Conservation (phyloP, 2,113 vertebrate genomes). For the Procavia capensis region DNA sequence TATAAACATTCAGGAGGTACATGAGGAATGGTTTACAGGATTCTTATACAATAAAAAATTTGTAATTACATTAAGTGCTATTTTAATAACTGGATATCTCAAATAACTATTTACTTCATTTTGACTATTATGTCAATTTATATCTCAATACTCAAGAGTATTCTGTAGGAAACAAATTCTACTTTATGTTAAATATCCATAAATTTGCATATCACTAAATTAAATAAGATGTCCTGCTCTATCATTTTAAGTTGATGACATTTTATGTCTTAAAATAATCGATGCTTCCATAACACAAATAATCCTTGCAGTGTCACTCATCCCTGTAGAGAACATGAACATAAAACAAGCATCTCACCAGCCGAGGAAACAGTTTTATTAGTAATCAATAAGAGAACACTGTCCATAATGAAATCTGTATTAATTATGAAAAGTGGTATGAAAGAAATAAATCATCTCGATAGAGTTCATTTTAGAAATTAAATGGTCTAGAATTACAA, state of each 20-base stretch:
- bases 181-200: constrained; percentile 16
- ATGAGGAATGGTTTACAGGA: neutral
- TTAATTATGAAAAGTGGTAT: constrained; percentile 87
- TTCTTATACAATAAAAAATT: constrained; percentile 46
- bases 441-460: constrained; percentile 86
- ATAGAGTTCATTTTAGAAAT: constrained; percentile 83
- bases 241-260: constrained; percentile 36
- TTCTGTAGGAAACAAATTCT: constrained; percentile 23
- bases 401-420: constrained; percentile 86
- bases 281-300: constrained; percentile 76
- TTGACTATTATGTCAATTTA: constrained; percentile 17
- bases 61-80: constrained; percentile 40
- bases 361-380: constrained; percentile 83
- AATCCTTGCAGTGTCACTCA: constrained; percentile 75
- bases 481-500: constrained; percentile 82
- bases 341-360: constrained; percentile 84
- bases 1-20: constrained; percentile 3
- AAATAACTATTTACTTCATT: constrained; percentile 49
- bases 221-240: neutral
- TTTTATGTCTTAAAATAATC: constrained; percentile 56
- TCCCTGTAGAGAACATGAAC: constrained; percentile 77
- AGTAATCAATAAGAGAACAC: constrained; percentile 85
- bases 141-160: neutral
- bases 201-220: constrained; percentile 27
- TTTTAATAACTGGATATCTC: neutral